Evolutionary conservation across 2,888 invertebrate species (phyloP).

Genomic region (Nezara viridula): DNA sequence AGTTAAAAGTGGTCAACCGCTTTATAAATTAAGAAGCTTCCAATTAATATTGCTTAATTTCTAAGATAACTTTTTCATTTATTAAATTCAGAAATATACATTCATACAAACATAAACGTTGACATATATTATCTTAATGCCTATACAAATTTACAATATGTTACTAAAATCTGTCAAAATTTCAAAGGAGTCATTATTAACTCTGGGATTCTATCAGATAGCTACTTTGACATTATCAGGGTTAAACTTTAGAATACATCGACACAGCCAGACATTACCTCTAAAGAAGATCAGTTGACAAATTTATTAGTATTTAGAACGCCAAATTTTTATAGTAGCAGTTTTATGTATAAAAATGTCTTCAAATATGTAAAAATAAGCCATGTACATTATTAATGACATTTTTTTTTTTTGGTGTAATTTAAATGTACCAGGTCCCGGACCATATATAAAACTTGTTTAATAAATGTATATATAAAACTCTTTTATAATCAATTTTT

Average conservation of each 20-base stretch:
- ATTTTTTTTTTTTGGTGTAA: conserved; percentile 19
- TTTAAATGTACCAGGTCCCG: conserved; percentile 10
- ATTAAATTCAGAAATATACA: background rate
- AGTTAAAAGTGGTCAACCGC: background rate
- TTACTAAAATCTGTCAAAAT: background rate
- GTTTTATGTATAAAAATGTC: conserved; percentile 43
- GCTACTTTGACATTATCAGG: conserved; percentile 19
- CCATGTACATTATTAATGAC: conserved; percentile 12
- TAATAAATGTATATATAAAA: conserved; percentile 1
- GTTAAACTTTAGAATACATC: conserved; percentile 28
- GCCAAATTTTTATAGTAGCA: conserved; percentile 30
- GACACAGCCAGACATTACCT: conserved; percentile 44
- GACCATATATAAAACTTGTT: conserved; percentile 38
- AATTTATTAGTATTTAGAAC: conserved; percentile 8
- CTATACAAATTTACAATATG: background rate
- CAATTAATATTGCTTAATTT: background rate
- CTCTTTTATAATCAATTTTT: conserved; percentile 11
- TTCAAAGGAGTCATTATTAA: background rate
- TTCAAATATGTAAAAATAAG: conserved; percentile 45
- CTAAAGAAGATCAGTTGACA: conserved; percentile 36
- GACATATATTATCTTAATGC: background rate
- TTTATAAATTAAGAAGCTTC: conserved; percentile 7
- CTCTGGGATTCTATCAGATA: background rate
- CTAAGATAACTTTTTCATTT: background rate
- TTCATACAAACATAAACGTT: background rate